Base-by-base conservation (phyloP, 2,888 invertebrate species). In the Lobophora halterata region DNA sequence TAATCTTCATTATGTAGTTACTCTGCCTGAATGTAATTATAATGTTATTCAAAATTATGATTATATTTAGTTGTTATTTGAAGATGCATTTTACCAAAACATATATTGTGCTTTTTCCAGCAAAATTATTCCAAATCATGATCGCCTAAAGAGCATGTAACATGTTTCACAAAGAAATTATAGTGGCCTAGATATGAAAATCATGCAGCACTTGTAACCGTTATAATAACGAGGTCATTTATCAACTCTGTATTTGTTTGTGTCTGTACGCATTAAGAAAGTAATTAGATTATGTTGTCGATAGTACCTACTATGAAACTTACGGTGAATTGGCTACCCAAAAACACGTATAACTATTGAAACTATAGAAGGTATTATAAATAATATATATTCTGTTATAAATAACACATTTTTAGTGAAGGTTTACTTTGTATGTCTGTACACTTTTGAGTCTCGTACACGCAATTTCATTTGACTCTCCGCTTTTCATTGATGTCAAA, bases 161-260 rank as follows among this genome's bases (percentile, higher is more conserved):
- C 74, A 79, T 76, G 78, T 69, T 75, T 75, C 67, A 72, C 66
- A 71, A 69, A 81, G 72, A 76, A 66, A 75, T n/a, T 71, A 71
- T 67, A 63, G 63, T 75, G 85, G 77, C 86, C 86, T 76, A 81
- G 71, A 83, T 80, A 81, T 75, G 73, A 80, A 79, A 79, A 79
- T 79, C 81, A 82, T 79, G 81, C 77, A 78, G 73, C 70, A 65
- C 67, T 76, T 65, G 67, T 78, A 61, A 81, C 86, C 83, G 85
- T 85, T 85, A 83, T 66, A 77, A 71, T 81, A 86, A 83, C 81
- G 85, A 85, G 83, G 80, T 76, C 81, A 81, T 83, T 81, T 80
- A 86, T 82, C 77, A 81, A 73, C 66, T 68, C 61, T 69, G 72
- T 79, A 71, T 82, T 82, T 82, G 79, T 82, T 81, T 85, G 74